Evolutionary conservation across 2,797 vertebrate species (phyloP), one percentile per base, ranked within the genome.

Genomic region (Syncerus caffer): DNA sequence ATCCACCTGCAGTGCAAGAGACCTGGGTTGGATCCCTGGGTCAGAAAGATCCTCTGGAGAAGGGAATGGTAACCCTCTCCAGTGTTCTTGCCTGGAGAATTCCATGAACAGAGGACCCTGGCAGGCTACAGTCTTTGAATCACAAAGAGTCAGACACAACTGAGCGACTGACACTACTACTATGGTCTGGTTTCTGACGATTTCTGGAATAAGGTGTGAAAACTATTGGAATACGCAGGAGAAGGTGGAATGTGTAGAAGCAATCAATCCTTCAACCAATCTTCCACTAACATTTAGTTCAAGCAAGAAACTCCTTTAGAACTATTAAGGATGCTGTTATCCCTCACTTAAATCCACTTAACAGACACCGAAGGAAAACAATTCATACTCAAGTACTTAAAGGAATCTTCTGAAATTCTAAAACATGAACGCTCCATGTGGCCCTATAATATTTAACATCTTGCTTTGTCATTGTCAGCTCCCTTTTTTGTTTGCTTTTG

Each of bases 281-380:
- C 79, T 92, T 62, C 50, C 62, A 82, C 16, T 42, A 87, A 80
- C 42, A 62, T 29, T 17, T 42, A 62, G n/a, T 50, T 94, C 27
- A 95, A 85, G 27, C 25, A 96, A 82, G 19, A n/a, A 42, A 50
- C 17, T 42, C 16, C 57, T 91, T 78, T 58, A 74, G 29, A 95
- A 55, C 42, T 95, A 58, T 67, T 85, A 89, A 82, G 47, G 71
- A 78, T 82, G 25, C 51, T 25, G n/a, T 58, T 87, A 82, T 53
- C 13, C 67, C 12, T 94, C 55, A 92, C 45, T 87, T 93, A 85
- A 94, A 55, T 89, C 96, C 62, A 88, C 31, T 67, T 90, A 79
- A 34, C 13, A 89, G 34, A 55, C 78, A 58, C n/a, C 55, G 23
- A 93, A 76, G 74, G 47, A 89, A 89, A 79, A 38, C 25, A 62